A percentile compares a stretch with the other conserved stretches of the same genome.
These are phyloP conservation scores for Cheilosia urbana DNA, from an alignment of 2,888 invertebrate species.

Conservation along the genomic window DNA sequence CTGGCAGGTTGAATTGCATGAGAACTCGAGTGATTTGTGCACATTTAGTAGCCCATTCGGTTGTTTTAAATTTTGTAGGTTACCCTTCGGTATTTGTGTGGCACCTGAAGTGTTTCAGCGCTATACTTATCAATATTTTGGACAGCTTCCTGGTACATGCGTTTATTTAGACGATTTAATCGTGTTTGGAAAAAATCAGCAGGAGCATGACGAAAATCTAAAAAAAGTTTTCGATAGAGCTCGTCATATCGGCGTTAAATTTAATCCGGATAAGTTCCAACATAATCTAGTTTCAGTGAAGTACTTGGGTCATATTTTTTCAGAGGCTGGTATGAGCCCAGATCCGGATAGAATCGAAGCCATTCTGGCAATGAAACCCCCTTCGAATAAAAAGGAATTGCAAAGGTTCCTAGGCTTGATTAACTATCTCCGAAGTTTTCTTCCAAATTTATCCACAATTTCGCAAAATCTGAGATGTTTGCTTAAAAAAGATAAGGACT, in stretches of 20 bases:
- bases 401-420: slow-evolving; percentile 7
- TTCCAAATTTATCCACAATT: slow-evolving; percentile 13
- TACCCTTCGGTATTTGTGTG: slow-evolving; percentile 11
- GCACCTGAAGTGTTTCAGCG: slow-evolving; percentile 24
- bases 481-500: slow-evolving; percentile 6
- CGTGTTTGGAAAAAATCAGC: slow-evolving; percentile 7
- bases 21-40: slow-evolving; percentile 9
- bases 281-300: slow-evolving; percentile 1
- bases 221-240: slow-evolving; percentile 8
- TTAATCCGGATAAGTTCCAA: slow-evolving; percentile 12
- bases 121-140: slow-evolving; percentile 27
- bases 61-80: slow-evolving; percentile 12
- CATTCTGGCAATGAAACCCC: background rate
- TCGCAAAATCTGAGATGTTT: background rate
- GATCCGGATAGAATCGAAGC: background rate
- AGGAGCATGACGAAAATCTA: slow-evolving; percentile 19
- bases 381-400: slow-evolving; percentile 4
- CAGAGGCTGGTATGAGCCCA: background rate
- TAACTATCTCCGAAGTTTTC: slow-evolving; percentile 6
- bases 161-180: slow-evolving; percentile 30
- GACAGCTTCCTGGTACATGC: background rate
- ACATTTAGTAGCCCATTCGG: slow-evolving; percentile 19
- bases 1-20: slow-evolving; percentile 10
- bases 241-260: slow-evolving; percentile 3
- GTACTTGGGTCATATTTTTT: slow-evolving; percentile 11